Evolutionary conservation across 2,888 invertebrate species (phyloP), one percentile per base, ranked within the genome.

Genomic region (Apotomis capreana): DNA sequence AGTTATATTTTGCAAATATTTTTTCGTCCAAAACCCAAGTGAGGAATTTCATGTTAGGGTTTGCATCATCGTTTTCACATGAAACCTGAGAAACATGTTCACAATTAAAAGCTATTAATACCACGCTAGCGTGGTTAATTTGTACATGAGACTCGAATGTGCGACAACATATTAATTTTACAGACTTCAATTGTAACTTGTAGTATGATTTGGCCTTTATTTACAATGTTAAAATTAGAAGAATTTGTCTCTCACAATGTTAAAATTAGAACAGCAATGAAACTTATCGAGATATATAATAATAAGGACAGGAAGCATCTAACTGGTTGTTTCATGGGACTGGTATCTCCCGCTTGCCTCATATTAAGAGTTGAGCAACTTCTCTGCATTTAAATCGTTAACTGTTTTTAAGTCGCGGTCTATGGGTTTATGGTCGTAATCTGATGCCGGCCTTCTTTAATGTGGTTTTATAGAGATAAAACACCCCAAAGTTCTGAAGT

Each of bases 381-480:
- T 36, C 62, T 65, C 62, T 65, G 65, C 57, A 62, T 36, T 49
- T 69, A 5, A 40, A 49, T 63, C n/a, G 40, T 44, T 37, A 40
- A 62, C 57, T 51, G 46, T 26, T 55, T 61, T 57, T n/a, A 62
- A 52, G 61, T 62, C 49, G 40, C 40, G 54, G 54, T 46, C 59
- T 55, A 46, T 5, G 6, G 60, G 49, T 61, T 65, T 65, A 70
- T 58, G 55, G 15, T 44, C 54, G 37, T 51, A 51, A 67, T 44
- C 62, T 51, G 57, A 36, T 46, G 55, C 46, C 49, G 51, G 15
- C 49, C 37, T 44, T 61, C 51, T 67, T 57, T 71, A 54, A 68
- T 71, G 67, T 68, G 71, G 71, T 71, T 57, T 40, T 51, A 52
- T 51, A 44, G n/a, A 26, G 15, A 26, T 46, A 55, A 44, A 55